Evolutionary conservation across 2,797 vertebrate species (phyloP).

Genomic region (Siniperca undulata): DNA sequence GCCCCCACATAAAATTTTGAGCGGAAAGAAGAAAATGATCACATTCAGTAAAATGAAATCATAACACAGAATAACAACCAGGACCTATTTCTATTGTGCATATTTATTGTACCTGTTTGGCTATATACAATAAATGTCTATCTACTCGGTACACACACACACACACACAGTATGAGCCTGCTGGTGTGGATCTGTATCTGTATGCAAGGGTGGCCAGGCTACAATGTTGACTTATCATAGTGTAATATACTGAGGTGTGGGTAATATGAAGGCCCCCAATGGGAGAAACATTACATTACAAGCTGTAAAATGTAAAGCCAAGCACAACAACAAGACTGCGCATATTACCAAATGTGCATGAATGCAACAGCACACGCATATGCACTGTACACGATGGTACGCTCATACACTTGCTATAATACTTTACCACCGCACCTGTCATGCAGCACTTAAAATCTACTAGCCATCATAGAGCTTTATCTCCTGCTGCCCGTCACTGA

Average conservation of each 20-base stretch:
- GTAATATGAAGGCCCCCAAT: constrained; percentile 26
- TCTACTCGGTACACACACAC: background rate
- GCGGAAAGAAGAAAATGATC: background rate
- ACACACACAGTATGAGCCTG: constrained; percentile 2
- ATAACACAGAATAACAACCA: background rate
- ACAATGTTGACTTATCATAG: constrained; percentile 60
- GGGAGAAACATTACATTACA: constrained; percentile 57
- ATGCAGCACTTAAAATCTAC: constrained; percentile 66
- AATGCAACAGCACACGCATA: background rate
- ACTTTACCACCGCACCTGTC: constrained; percentile 55
- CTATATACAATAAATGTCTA: background rate
- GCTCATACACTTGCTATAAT: constrained; percentile 29
- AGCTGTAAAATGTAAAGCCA: constrained; percentile 55
- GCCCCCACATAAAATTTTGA: background rate
- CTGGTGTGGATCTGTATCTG: constrained; percentile 12
- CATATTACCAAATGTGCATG: constrained; percentile 25
- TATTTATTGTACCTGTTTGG: background rate
- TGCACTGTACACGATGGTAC: background rate
- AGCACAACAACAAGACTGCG: constrained; percentile 10
- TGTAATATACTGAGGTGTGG: constrained; percentile 49
- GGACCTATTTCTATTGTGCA: background rate
- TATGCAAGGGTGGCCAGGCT: constrained; percentile 25
- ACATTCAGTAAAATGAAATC: background rate
- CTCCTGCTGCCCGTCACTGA: constrained; percentile 46
- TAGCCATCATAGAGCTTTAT: constrained; percentile 49